Conservation (phyloP, 2,797 vertebrate genomes). For the Anolis apletophallus region DNA sequence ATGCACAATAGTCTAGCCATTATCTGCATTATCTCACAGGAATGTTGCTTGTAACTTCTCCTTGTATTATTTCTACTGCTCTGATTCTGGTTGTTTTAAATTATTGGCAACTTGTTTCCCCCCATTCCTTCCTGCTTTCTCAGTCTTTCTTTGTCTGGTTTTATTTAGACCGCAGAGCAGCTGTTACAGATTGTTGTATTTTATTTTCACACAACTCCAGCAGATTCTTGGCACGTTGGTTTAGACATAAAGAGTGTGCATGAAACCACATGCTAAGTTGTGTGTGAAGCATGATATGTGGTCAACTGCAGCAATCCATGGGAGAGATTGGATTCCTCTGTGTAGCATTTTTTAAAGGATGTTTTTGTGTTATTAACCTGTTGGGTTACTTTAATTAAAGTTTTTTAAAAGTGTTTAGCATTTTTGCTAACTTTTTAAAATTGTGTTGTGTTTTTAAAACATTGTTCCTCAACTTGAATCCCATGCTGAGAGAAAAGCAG, state of each 20-base stretch:
- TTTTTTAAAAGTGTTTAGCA: too few species aligned
- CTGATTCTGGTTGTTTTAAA: neutral
- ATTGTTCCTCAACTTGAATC: too few species aligned
- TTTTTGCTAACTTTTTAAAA: too few species aligned
- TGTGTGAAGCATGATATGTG: neutral
- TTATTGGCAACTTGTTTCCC: neutral
- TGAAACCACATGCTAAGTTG: neutral
- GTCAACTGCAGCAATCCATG: neutral
- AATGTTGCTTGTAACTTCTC: constrained; percentile 9
- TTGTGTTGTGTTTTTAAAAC: too few species aligned
- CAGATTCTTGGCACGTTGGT: neutral
- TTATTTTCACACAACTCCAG: neutral
- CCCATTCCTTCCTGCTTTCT: neutral
- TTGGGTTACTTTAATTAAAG: too few species aligned
- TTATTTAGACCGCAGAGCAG: neutral
- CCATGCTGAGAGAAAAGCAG: too few species aligned
- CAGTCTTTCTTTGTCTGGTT: neutral
- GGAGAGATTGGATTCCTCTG: too few species aligned
- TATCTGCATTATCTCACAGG: neutral
- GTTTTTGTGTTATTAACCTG: too few species aligned
- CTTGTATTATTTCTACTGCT: neutral
- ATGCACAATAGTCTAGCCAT: neutral
- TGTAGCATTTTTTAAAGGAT: too few species aligned
- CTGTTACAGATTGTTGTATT: neutral
- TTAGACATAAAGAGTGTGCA: neutral